phyloP scores from a whole-genome alignment of 2,888 invertebrate species.

The Prenolepis imparis region DNA sequence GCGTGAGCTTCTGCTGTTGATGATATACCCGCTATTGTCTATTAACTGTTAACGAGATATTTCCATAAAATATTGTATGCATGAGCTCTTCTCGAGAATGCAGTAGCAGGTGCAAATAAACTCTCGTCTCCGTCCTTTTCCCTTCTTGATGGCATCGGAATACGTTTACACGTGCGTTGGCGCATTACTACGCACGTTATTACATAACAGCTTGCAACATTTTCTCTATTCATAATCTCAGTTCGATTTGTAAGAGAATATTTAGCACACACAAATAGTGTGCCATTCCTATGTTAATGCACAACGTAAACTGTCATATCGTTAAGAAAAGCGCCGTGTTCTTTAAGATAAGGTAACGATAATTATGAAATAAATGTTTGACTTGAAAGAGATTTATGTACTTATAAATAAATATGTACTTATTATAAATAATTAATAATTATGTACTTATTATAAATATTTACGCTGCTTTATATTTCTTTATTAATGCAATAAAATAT shows the following conservation, averaged over 20 bases:
- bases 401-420: neutral
- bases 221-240: conserved; percentile 51
- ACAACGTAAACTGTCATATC: conserved; percentile 37
- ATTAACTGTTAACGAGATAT: conserved; percentile 20
- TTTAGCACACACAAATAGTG: conserved; percentile 56
- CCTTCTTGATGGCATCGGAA: conserved; percentile 8
- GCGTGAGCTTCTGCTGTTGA: conserved; percentile 34
- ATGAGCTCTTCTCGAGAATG: conserved; percentile 21
- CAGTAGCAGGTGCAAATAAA: conserved; percentile 50
- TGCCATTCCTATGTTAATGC: conserved; percentile 61
- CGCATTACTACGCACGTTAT: conserved; percentile 69
- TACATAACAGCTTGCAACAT: conserved; percentile 68
- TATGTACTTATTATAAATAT: neutral
- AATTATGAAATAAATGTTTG: neutral
- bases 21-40: conserved; percentile 43
- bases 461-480: neutral
- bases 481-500: too few species aligned
- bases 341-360: neutral
- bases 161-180: conserved; percentile 51
- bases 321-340: conserved; percentile 15
- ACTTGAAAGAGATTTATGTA: neutral
- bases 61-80: conserved; percentile 19
- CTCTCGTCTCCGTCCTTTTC: conserved; percentile 24
- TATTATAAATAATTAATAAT: neutral
- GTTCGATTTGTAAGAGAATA: conserved; percentile 62